Percentiles rank a stretch among this genome's conserved stretches.
Evolutionary conservation across 1,140 invertebrate genomes (phyloP).

Genomic region (Zaprionus ornatus): DNA sequence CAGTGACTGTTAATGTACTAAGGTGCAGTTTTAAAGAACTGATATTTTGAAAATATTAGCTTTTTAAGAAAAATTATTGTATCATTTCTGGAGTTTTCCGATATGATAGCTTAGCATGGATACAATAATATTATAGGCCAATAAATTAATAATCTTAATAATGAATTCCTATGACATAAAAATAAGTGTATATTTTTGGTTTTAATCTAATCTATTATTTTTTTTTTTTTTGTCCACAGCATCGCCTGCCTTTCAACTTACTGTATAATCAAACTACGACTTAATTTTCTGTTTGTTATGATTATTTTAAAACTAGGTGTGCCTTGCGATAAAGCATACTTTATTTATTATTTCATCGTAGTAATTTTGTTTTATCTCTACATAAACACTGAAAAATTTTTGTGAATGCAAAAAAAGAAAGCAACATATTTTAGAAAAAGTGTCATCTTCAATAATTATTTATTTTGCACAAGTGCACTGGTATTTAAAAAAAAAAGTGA

Average conservation of each 20-base stretch:
- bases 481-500: conserved; percentile 30
- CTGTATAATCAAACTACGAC: too few relatives aligned
- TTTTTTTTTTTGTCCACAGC: neutral
- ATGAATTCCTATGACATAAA: too few relatives aligned
- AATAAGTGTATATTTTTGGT: too few relatives aligned
- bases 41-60: too few relatives aligned
- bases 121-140: too few relatives aligned
- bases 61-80: too few relatives aligned
- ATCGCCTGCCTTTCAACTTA: too few relatives aligned
- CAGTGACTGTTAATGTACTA: too few relatives aligned
- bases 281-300: neutral
- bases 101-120: too few relatives aligned
- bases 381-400: conserved; percentile 42
- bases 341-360: conserved; percentile 6
- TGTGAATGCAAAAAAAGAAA: conserved; percentile 32
- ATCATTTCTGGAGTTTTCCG: too few relatives aligned
- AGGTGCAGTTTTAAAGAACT: too few relatives aligned
- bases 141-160: too few relatives aligned
- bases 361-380: conserved; percentile 23
- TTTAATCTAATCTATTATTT: neutral
- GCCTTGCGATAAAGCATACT: conserved; percentile 1
- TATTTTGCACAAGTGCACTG: conserved; percentile 36
- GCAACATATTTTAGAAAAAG: conserved; percentile 23
- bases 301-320: conserved; percentile 6
- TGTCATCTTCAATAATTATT: conserved; percentile 6